Percentiles rank a stretch among this genome's conserved stretches.
These are phyloP conservation scores for Nothoprocta pentlandii DNA, from an alignment of 2,113 vertebrate species.

Conservation along the genomic window DNA sequence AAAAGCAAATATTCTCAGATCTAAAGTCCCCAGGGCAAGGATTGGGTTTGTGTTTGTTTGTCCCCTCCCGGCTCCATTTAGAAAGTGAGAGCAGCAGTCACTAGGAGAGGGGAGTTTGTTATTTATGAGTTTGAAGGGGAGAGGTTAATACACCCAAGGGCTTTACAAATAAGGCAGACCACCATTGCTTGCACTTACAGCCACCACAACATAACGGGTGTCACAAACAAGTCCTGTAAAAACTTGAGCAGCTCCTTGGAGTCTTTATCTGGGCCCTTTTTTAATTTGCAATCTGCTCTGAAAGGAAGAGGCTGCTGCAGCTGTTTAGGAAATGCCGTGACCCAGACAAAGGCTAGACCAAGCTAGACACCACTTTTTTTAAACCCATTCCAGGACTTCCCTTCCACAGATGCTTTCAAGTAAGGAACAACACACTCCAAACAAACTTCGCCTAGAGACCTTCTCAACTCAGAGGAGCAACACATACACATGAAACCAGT, in stretches of 20 bases:
- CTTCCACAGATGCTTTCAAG: neutral
- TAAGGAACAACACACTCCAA: neutral
- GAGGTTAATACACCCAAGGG: neutral
- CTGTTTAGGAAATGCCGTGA: neutral
- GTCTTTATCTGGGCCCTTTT: neutral
- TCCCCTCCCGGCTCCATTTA: neutral
- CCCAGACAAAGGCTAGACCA: neutral
- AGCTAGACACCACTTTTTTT: neutral
- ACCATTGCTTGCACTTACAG: neutral
- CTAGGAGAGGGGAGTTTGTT: neutral
- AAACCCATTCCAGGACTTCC: neutral
- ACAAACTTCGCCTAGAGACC: neutral
- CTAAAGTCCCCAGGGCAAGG: neutral
- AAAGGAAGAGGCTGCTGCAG: neutral
- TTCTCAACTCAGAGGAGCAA: neutral
- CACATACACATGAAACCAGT: neutral
- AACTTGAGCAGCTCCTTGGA: neutral
- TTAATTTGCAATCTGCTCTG: neutral
- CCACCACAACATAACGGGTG: neutral
- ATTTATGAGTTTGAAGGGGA: neutral
- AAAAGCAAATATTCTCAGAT: constrained; percentile 23
- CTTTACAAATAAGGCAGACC: neutral
- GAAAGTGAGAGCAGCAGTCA: neutral
- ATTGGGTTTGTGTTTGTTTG: neutral
- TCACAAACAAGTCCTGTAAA: neutral